Percentiles rank a stretch among this genome's conserved stretches.
These are phyloP conservation scores for Actinopyga echinites DNA, from an alignment of 53 echinoderm and acorn worm genomes.

Conservation along the genomic window DNA sequence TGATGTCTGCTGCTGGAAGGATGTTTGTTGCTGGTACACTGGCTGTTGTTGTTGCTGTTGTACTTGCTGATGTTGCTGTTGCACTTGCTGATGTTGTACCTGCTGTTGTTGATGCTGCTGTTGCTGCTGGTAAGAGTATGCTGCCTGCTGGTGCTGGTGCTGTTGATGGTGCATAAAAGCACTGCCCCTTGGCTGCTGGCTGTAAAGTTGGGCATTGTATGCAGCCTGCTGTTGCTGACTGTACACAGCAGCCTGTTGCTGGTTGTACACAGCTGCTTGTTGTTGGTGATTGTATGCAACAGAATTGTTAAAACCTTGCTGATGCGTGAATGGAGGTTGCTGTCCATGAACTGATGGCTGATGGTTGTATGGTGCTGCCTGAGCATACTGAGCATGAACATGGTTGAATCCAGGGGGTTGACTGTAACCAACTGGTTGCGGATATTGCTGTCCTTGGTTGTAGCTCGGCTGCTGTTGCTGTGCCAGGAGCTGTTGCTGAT, in stretches of 20 bases:
- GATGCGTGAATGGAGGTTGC: not conserved
- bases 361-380: not conserved
- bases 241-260: conserved; percentile 27
- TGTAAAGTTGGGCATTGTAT: not conserved
- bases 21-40: conserved; percentile 63
- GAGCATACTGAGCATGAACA: not conserved
- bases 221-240: conserved; percentile 26
- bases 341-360: not conserved
- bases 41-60: conserved; percentile 66
- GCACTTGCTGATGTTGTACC: conserved; percentile 38
- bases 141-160: conserved; percentile 47
- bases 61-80: conserved; percentile 43
- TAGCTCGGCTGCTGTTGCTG: conserved; percentile 37
- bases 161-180: conserved; percentile 49
- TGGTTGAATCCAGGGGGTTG: conserved; percentile 23
- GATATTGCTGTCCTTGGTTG: not conserved
- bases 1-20: conserved; percentile 2
- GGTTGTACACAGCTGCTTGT: not conserved
- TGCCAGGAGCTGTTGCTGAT: conserved; percentile 48
- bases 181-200: not conserved
- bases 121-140: conserved; percentile 51
- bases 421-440: not conserved
- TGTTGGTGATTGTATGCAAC: not conserved
- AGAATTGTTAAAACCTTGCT: conserved; percentile 21
- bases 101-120: conserved; percentile 42